Evolutionary conservation across 2,113 vertebrate genomes (phyloP), one percentile per base, ranked within the genome.

Genomic region (Poecilia latipinna): DNA sequence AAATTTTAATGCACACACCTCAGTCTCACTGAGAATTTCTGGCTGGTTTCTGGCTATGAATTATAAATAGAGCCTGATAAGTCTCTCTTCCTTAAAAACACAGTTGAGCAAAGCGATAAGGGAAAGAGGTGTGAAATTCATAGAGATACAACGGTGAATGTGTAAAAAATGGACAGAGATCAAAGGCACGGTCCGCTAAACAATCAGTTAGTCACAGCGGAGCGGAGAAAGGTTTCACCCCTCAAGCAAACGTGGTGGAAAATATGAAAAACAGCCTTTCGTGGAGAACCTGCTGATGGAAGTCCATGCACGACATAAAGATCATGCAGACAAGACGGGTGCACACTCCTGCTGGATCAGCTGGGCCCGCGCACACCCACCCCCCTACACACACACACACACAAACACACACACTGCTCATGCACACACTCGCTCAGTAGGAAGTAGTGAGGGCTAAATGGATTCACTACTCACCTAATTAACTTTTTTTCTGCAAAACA

Each of bases 401-500:
- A 19, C 44, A 19, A 15, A 48, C 44, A 15, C 42, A 44, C 42
- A 62, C 39, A 78, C 70, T 69, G 61, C 51, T 82, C 92, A 91
- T 91, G 90, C 92, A 91, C 70, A 80, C 82, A 89, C 70, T 82
- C 68, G 64, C 76, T 82, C 78, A 67, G 71, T 74, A 44, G 69
- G 68, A 79, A 75, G 72, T 81, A 86, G 81, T 87, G 82, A 72
- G 86, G 82, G 85, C 89, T 78, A 63, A 74, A 80, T 88, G 65
- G 75, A 89, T 86, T 86, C 84, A 77, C 87, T 95, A 95, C 94
- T 95, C 91, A 95, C 94, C 94, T 88, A 92, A 92, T 89, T 90
- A 93, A 92, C 88, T 91, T 88, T 91, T 42, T 93, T 93, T 92
- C 90, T 93, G 92, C 90, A 91, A 94, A 89, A 93, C 91, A 93